These are phyloP conservation scores for Celastrina argiolus DNA, from an alignment of 2,888 invertebrate genomes.

Conservation along the genomic window DNA sequence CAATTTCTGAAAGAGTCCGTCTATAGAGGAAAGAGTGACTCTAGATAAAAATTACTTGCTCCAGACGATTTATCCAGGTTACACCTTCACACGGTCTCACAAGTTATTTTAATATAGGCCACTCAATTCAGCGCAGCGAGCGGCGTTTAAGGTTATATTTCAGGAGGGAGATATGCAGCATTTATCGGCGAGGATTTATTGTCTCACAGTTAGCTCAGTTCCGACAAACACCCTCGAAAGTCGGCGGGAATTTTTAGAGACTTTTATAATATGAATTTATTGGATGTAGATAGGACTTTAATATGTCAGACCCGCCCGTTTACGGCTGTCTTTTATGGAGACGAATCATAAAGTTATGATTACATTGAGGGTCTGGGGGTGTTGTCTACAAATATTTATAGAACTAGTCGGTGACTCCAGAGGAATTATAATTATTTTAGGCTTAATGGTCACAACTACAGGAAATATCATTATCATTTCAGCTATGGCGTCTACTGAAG, in stretches of 20 bases:
- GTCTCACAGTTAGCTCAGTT: constrained; percentile 26
- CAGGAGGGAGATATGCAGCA: constrained; percentile 38
- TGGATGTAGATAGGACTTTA: background rate
- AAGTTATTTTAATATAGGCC: constrained; percentile 16
- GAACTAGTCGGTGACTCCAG: background rate
- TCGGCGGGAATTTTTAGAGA: constrained; percentile 17
- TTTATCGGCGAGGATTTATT: constrained; percentile 47
- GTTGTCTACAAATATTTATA: background rate
- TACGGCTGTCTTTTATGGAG: constrained; percentile 6
- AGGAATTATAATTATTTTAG: background rate
- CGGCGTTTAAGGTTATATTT: constrained; percentile 42
- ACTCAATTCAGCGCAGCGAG: constrained; percentile 28
- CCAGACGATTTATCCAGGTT: background rate
- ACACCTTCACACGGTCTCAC: background rate
- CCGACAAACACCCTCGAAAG: constrained; percentile 21
- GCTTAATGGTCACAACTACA: no score
- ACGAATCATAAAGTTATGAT: background rate
- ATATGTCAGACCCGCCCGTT: background rate
- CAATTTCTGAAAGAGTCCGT: background rate
- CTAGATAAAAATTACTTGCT: background rate
- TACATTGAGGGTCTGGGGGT: background rate
- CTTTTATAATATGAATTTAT: constrained; percentile 18
- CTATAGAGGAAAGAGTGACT: background rate
- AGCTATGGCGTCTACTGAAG: no score
- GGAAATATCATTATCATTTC: no score